Base-by-base conservation (phyloP, 2,888 invertebrate species). In the Lasioglossum marginatum region DNA sequence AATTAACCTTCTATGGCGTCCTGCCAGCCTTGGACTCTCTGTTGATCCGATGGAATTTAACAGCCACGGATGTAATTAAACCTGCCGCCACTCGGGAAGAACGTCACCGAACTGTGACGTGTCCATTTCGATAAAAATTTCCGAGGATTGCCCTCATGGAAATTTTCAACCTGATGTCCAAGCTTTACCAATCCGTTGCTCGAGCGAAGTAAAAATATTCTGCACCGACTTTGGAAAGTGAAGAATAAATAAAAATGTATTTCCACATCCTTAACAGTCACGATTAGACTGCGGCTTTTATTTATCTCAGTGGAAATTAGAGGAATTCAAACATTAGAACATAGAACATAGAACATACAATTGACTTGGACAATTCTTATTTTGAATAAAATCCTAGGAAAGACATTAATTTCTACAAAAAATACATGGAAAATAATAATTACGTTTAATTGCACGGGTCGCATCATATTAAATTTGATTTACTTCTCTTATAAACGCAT, bases 1-100 rank as follows among this genome's bases (percentile, higher is more conserved):
- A 92, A 92, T 93, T 92, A 92, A 92, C 92, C 91, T 90, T 89
- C 88, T 88, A 85, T 90, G 92, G 88, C 87, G 80, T 78, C 27
- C 73, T 89, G 89, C 89, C 89, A 89, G 87, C 76, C 84, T 48
- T 88, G 77, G 80, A 88, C 84, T 86, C 85, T 87, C 87, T 90
- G 90, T 87, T 87, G 91, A 90, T 91, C 88, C 88, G 79, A 88
- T 75, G 90, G 91, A 90, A 92, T 93, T 90, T 88, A 87, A 90
- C 90, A 87, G 87, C 89, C 88, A 87, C 91, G 80, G 82, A 71
- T 81, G 83, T 85, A 87, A 88, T 87, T 83, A 87, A 85, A 79
- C 75, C 76, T 72, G 57, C 14, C 75, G 34, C 77, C 8, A 40
- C 75, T 48, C 66, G 78, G n/a, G 40, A 70, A 10, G 23, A 68